Evolutionary conservation across 2,888 invertebrate genomes (phyloP).

Genomic region (Crepidodera aurea): DNA sequence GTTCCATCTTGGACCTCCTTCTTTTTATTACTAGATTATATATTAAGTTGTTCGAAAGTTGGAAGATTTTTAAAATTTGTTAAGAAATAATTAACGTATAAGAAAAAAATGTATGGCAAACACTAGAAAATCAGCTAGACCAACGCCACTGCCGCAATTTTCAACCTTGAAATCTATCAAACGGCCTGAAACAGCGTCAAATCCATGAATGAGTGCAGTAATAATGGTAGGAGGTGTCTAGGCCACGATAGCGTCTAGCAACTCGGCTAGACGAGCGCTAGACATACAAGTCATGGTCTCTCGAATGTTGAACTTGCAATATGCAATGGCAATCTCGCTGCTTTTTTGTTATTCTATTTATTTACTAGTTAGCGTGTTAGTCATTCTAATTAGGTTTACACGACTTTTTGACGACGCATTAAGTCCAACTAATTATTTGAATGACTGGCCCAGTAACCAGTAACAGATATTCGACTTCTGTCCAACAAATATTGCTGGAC

Average conservation of each 20-base stretch:
- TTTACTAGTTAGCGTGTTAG: conserved; percentile 30
- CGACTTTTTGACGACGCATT: neutral
- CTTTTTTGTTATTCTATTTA: conserved; percentile 25
- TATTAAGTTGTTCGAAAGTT: too few relatives aligned
- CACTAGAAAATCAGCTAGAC: too few relatives aligned
- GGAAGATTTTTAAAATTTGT: too few relatives aligned
- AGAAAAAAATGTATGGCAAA: too few relatives aligned
- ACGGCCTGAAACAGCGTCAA: neutral
- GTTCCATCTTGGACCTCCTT: too few relatives aligned
- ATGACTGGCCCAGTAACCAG: too few relatives aligned
- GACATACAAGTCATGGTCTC: conserved; percentile 32
- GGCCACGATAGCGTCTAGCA: conserved; percentile 22
- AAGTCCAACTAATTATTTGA: neutral
- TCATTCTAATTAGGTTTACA: conserved; percentile 15
- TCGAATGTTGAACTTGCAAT: conserved; percentile 30
- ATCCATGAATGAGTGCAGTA: conserved; percentile 8
- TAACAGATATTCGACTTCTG: too few relatives aligned
- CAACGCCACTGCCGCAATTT: conserved; percentile 1
- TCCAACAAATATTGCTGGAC: too few relatives aligned
- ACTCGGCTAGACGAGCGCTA: conserved; percentile 39
- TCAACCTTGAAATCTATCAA: conserved; percentile 1
- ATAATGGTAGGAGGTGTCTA: conserved; percentile 13
- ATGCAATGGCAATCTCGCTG: conserved; percentile 13
- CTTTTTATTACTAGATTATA: too few relatives aligned
- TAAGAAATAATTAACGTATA: too few relatives aligned